phyloP scores from a whole-genome alignment of 2,888 invertebrate species.

The Pterobdella sp. region DNA sequence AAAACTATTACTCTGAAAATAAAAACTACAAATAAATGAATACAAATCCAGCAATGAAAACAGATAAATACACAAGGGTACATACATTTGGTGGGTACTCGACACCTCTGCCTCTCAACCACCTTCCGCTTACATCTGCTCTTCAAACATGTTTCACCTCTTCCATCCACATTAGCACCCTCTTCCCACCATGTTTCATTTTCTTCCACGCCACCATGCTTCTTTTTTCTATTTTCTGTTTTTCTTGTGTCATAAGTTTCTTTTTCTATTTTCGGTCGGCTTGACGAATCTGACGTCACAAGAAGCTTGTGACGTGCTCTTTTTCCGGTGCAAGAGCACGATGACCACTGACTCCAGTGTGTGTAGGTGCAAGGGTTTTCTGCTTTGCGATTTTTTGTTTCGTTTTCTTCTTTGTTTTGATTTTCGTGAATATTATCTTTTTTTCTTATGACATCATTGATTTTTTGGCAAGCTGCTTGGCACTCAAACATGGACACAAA shows the following conservation, averaged over 20 bases:
- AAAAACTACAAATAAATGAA: too few species aligned
- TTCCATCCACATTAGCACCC: too few species aligned
- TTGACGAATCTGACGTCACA: not conserved
- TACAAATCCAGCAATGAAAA: too few species aligned
- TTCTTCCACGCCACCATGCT: too few species aligned
- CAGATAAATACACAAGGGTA: not conserved
- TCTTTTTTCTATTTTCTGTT: not conserved
- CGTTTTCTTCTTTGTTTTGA: too few species aligned
- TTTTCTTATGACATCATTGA: too few species aligned
- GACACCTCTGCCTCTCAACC: not conserved
- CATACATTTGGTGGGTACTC: not conserved
- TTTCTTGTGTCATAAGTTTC: not conserved
- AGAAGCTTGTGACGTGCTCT: not conserved
- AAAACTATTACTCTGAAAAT: too few species aligned
- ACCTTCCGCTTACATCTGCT: not conserved
- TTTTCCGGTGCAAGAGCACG: not conserved
- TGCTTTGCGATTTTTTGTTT: not conserved
- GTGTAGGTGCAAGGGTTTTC: not conserved
- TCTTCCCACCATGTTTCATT: too few species aligned
- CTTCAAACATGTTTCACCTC: not conserved
- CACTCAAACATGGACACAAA: constrained; percentile 59
- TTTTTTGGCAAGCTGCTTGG: constrained; percentile 33
- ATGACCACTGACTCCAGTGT: not conserved
- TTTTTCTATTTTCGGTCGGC: too few species aligned
- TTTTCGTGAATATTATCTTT: too few species aligned